Percentiles rank a stretch among this genome's conserved stretches.
Conservation (phyloP, 2,888 invertebrate species). For the Chesias legatella region DNA sequence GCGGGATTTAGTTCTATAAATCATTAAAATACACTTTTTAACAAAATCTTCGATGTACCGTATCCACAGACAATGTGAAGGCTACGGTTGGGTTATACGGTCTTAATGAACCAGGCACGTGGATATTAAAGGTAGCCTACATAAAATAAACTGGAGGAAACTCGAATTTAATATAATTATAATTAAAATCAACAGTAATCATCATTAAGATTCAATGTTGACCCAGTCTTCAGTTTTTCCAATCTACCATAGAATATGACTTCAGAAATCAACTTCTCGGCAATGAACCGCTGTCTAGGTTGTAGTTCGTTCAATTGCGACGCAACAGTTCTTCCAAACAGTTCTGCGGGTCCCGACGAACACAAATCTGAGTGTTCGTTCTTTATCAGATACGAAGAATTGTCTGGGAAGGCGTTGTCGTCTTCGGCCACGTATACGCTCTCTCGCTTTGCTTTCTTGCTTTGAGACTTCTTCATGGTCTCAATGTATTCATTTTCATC, state of each 20-base stretch:
- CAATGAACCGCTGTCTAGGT: slow-evolving; percentile 35
- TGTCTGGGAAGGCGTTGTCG: neutral
- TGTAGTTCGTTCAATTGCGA: slow-evolving; percentile 36
- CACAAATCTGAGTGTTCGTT: slow-evolving; percentile 2
- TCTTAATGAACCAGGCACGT: too few species aligned
- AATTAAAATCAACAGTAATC: neutral
- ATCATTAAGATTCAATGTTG: slow-evolving; percentile 13
- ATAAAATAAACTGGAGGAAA: too few species aligned
- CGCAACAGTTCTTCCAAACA: slow-evolving; percentile 33
- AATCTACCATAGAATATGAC: slow-evolving; percentile 41
- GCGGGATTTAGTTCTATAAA: too few species aligned
- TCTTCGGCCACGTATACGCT: slow-evolving; percentile 6
- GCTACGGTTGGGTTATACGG: too few species aligned
- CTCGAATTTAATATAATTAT: too few species aligned
- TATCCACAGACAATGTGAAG: too few species aligned
- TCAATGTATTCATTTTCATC: slow-evolving; percentile 2
- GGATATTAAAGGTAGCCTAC: too few species aligned
- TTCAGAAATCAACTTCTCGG: slow-evolving; percentile 49
- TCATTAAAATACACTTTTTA: too few species aligned
- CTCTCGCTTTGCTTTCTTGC: slow-evolving; percentile 5
- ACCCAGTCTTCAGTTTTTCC: slow-evolving; percentile 31
- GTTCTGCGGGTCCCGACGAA: slow-evolving; percentile 7
- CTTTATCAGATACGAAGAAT: slow-evolving; percentile 3
- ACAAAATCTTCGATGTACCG: too few species aligned
- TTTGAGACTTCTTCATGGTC: neutral